These are phyloP conservation scores for Merodon equestris DNA, from an alignment of 2,888 invertebrate genomes.

Conservation along the genomic window DNA sequence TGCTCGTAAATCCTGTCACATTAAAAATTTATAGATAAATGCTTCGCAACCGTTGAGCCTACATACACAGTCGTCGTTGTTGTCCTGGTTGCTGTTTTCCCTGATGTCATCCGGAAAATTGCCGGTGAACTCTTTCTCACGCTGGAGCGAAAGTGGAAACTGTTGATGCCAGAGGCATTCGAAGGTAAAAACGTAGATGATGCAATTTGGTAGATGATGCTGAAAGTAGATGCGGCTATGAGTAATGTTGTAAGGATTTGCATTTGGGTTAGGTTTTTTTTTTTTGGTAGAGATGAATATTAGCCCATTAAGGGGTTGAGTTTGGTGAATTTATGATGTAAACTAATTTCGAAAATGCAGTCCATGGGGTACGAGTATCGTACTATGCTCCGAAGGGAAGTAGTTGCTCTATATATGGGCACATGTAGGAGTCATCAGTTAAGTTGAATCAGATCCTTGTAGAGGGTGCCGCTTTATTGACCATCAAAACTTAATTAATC, in stretches of 20 bases:
- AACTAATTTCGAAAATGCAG: slow-evolving; percentile 40
- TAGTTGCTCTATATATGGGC: too few relatives aligned
- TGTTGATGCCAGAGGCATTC: slow-evolving; percentile 2
- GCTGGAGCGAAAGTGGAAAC: slow-evolving; percentile 2
- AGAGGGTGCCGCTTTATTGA: too few relatives aligned
- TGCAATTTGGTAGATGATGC: slow-evolving; percentile 3
- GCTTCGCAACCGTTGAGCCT: too few relatives aligned
- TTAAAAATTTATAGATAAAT: slow-evolving; percentile 42
- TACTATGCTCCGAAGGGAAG: too few relatives aligned
- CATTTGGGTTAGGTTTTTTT: slow-evolving; percentile 22
- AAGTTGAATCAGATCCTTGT: too few relatives aligned
- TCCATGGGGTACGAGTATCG: not conserved
- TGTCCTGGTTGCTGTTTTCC: slow-evolving; percentile 9
- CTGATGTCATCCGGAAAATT: slow-evolving; percentile 50
- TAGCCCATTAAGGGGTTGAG: slow-evolving; percentile 10
- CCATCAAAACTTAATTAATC: too few relatives aligned
- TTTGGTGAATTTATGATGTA: slow-evolving; percentile 23
- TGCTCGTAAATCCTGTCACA: slow-evolving; percentile 35
- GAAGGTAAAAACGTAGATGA: not conserved
- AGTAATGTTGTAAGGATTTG: slow-evolving; percentile 8
- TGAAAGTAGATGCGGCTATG: slow-evolving; percentile 10
- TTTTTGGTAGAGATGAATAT: slow-evolving; percentile 38
- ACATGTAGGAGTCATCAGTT: too few relatives aligned
- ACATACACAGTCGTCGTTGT: slow-evolving; percentile 1
- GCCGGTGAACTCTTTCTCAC: slow-evolving; percentile 30